These are phyloP conservation scores for Chitala chitala DNA, from an alignment of 2,113 vertebrate species.

Conservation along the genomic window DNA sequence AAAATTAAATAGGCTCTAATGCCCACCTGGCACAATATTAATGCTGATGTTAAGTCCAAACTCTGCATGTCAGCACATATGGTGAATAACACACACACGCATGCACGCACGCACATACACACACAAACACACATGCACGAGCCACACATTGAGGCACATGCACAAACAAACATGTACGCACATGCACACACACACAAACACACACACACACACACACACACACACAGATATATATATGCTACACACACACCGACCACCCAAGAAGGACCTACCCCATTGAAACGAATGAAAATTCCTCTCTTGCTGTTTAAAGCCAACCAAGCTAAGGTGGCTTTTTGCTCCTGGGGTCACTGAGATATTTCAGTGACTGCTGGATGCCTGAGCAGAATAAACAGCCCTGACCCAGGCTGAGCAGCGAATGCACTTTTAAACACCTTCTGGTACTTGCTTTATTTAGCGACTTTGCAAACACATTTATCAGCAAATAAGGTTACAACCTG, in stretches of 20 bases:
- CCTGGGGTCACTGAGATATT: background rate
- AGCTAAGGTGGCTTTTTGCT: background rate
- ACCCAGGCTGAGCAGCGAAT: no score
- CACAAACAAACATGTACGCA: conserved; percentile 9
- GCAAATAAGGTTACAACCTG: no score
- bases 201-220: background rate
- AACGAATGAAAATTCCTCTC: conserved; percentile 30
- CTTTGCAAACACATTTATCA: no score
- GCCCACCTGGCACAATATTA: conserved; percentile 1
- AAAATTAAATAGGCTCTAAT: conserved; percentile 16
- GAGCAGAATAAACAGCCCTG: background rate
- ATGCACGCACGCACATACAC: conserved; percentile 1
- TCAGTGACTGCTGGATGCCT: conserved; percentile 5
- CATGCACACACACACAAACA: background rate
- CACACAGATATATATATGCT: conserved; percentile 8
- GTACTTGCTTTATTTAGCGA: no score
- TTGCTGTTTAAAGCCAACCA: conserved; percentile 24
- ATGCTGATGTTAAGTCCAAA: background rate
- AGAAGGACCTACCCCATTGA: conserved; percentile 31
- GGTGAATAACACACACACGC: background rate
- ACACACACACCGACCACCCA: conserved; percentile 30
- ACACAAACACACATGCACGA: no score
- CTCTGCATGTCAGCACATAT: conserved; percentile 7
- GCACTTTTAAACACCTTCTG: no score
- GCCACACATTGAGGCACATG: background rate